Conservation (phyloP, 2,113 vertebrate genomes). For the Saguinus imperator region DNA sequence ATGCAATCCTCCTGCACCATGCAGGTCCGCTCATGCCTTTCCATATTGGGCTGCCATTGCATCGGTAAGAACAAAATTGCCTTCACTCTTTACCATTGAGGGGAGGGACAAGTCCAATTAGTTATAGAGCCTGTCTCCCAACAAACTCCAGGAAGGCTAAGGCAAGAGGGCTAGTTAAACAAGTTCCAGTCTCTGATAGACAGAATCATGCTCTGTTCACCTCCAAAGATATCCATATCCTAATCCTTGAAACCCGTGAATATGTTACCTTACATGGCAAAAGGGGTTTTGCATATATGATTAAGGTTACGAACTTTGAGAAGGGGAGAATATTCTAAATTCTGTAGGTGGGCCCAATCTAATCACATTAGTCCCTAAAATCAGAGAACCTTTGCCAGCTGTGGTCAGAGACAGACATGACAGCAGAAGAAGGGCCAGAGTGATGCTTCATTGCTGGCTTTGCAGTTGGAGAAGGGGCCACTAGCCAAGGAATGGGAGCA, state of each 20-base stretch:
- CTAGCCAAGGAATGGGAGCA: not conserved
- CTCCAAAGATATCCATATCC: not conserved
- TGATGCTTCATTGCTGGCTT: not conserved
- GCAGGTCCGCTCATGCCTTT: not conserved
- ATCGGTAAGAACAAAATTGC: not conserved
- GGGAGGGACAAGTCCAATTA: not conserved
- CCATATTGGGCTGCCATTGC: not conserved
- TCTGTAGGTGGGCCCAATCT: not conserved
- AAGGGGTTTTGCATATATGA: not conserved
- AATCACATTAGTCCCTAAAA: not conserved
- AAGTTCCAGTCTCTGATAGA: not conserved
- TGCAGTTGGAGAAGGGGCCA: not conserved
- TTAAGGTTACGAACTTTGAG: not conserved
- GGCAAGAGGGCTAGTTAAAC: not conserved
- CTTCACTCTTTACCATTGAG: not conserved
- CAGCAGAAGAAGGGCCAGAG: not conserved
- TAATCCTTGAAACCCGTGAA: not conserved
- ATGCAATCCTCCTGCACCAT: no score
- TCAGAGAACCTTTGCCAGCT: not conserved
- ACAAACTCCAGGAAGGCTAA: not conserved
- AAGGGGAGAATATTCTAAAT: not conserved
- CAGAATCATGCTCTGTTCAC: not conserved
- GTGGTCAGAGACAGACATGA: not conserved
- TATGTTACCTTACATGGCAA: not conserved
- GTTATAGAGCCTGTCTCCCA: not conserved